Base-by-base conservation (phyloP, 2,888 invertebrate genomes). In the Iselma pallidipennis region DNA sequence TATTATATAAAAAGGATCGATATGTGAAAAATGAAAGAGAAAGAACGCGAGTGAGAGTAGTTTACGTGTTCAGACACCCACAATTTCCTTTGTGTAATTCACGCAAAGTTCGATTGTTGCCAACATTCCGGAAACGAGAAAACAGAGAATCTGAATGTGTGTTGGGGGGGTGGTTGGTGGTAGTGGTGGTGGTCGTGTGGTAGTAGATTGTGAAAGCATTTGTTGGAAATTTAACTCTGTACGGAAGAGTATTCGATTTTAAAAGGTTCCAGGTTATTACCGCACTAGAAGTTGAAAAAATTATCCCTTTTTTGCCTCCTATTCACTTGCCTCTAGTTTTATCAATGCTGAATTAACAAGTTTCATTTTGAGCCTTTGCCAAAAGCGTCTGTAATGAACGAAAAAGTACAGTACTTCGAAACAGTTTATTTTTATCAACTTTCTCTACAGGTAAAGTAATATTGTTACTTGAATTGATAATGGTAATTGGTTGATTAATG, bases 101-200 rank as follows among this genome's bases (percentile, higher is more conserved):
- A 45, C 45, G 45, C 45, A 45, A 45, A 45, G 45, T 45, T 45
- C 45, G 45, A 45, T 45, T 45, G 45, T 45, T 45, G 45, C 45
- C 45, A 45, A 45, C 45, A 45, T 23, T 45, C 45, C 45, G 45
- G 45, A 45, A 45, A 45, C 45, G 45, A 45, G 45, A 45, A 45
- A 45, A 45, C 45, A 45, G 45, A 45, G 23, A 21, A 45, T 12
- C 21, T 45, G 45, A 12, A 2, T 3, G 12, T 21, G 3, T n/a
- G 23, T 21, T n/a, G 1, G 3, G n/a, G 3, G 37, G 16, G 37
- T 37, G 16, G 16, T 37, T 37, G 37, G 2, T 19, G 16, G 16
- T 37, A 9, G 16, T 16, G 37, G 37, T 37, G 37, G 25, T 25
- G 25, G 4, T 3, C 25, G 25, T 12, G 45, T 21, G 21, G 45